Evolutionary conservation across 2,888 invertebrate genomes (phyloP).

Genomic region (Pyralis farinalis): DNA sequence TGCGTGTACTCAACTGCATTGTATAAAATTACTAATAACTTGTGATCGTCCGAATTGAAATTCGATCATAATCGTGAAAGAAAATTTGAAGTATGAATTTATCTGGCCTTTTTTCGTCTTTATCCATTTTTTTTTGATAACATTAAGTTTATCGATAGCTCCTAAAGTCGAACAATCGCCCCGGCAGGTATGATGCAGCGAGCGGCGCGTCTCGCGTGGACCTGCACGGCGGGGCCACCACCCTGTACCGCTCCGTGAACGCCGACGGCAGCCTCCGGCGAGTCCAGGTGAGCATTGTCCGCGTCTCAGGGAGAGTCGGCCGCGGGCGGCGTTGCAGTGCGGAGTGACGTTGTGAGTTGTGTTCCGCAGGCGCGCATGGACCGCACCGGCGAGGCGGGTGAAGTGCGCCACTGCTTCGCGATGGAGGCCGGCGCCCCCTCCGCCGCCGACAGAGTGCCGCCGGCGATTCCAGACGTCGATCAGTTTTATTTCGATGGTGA

Average conservation of each 20-base stretch:
- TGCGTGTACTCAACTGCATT: no score
- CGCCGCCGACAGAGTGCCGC: conserved; percentile 2
- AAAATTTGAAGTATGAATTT: no score
- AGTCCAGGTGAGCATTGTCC: conserved; percentile 1
- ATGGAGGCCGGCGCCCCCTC: background rate
- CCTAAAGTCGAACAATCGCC: no score
- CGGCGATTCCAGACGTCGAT: conserved; percentile 3
- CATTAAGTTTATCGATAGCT: no score
- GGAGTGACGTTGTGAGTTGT: background rate
- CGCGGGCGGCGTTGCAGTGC: background rate
- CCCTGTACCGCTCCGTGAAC: conserved; percentile 1
- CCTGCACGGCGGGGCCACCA: conserved; percentile 5
- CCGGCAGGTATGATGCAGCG: conserved; percentile 3
- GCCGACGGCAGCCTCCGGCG: conserved; percentile 1
- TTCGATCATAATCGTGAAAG: no score
- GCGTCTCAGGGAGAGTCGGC: background rate
- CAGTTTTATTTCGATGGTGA: conserved; percentile 1
- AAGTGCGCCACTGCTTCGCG: conserved; percentile 1
- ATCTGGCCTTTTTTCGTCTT: no score
- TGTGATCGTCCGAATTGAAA: no score
- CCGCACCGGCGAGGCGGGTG: background rate
- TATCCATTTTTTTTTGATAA: no score
- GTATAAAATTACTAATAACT: no score
- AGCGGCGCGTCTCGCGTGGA: conserved; percentile 4
- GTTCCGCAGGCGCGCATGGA: conserved; percentile 3